Conservation (phyloP, 2,797 vertebrate species). For the Neosalanx taihuensis region DNA sequence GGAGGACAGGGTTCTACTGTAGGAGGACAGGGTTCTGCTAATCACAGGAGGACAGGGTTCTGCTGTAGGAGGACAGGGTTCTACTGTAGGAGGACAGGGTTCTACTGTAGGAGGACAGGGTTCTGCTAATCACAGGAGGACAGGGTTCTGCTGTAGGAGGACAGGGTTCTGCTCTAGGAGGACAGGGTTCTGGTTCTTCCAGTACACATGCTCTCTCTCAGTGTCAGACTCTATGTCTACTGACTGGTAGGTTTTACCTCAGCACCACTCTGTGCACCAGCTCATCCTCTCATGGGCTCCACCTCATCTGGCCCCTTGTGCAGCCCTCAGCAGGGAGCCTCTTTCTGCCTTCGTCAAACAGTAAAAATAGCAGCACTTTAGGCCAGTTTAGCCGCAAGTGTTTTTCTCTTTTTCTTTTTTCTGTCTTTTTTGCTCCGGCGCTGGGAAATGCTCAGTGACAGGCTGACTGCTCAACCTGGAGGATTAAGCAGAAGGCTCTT, state of each 20-base stretch:
- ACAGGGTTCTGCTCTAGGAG: too few species aligned
- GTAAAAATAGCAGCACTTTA: slow-evolving; percentile 79
- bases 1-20: too few species aligned
- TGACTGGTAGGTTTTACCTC: slow-evolving; percentile 2
- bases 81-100: too few species aligned
- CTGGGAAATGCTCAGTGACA: slow-evolving; percentile 71
- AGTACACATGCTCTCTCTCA: background rate
- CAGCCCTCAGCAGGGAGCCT: slow-evolving; percentile 58
- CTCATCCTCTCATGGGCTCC: slow-evolving; percentile 56
- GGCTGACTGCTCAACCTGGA: slow-evolving; percentile 74
- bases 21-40: too few species aligned
- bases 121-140: too few species aligned
- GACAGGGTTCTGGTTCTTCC: background rate
- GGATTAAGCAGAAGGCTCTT: slow-evolving; percentile 77
- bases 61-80: too few species aligned
- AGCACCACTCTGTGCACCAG: slow-evolving; percentile 9
- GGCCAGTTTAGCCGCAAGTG: slow-evolving; percentile 74
- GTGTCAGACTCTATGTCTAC: background rate
- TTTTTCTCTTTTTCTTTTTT: slow-evolving; percentile 63
- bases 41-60: too few species aligned
- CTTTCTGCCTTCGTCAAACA: slow-evolving; percentile 63
- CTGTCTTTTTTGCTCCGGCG: slow-evolving; percentile 9
- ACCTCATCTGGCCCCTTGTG: slow-evolving; percentile 61
- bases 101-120: too few species aligned
- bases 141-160: too few species aligned